Evolutionary conservation across 1,140 invertebrate genomes (phyloP), one percentile per base, ranked within the genome.

Genomic region (Pararge aegeria): DNA sequence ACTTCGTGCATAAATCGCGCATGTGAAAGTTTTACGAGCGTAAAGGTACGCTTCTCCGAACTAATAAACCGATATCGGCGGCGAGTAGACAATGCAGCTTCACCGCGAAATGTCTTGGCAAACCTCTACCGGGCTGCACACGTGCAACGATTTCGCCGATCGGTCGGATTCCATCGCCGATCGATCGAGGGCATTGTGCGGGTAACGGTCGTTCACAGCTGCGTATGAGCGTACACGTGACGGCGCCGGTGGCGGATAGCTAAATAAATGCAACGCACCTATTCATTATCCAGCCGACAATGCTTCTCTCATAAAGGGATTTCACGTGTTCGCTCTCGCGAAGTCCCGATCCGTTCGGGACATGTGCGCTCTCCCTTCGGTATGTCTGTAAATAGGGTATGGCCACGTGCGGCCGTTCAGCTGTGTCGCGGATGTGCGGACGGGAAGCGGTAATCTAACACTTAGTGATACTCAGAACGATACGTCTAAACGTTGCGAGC

Each of bases 11-110:
- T 85, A 86, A 83, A 87, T 86, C 70, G 83, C 68, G 69, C 68
- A 79, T 76, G 83, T 89, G 83, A 89, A 87, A 89, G 86, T 87
- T 89, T 88, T 89, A 89, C 77, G 84, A 89, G 68, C 78, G 79
- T 77, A n/a, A n/a, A 79, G 81, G 78, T 75, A 81, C 73, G 78
- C 76, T 86, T 87, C 83, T 81, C 69, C 73, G 78, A 85, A 89
- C 59, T 64, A 68, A 82, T 83, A 87, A 82, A 83, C 64, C 60
- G 61, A 65, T 70, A 19, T 46, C 24, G 64, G 57, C 70, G 63
- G 65, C 60, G 66, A 20, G 73, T 60, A 83, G 78, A 88, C 83
- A 83, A 84, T 82, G 73, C 76, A 69, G 63, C 70, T 68, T 58
- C 69, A 75, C 74, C 75, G 80, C 82, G 67, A 84, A 83, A 77